Conservation (phyloP, 2,888 invertebrate species). For the Agonopterix arenella region DNA sequence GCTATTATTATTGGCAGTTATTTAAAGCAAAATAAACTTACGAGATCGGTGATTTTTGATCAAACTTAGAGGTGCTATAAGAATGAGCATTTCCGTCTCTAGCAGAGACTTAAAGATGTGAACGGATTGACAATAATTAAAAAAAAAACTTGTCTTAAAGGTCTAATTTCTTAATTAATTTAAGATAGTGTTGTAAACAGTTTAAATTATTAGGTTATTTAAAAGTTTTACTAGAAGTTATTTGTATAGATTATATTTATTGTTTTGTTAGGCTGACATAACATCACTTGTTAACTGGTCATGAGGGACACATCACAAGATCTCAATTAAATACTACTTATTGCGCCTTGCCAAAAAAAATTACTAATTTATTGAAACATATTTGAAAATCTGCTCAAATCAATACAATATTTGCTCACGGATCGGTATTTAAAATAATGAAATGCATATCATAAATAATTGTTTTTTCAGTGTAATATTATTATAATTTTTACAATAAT, state of each 20-base stretch:
- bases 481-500: too few relatives aligned
- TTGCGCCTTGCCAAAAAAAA: slow-evolving; percentile 67
- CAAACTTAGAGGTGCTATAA: background rate
- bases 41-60: background rate
- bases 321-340: slow-evolving; percentile 62
- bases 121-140: background rate
- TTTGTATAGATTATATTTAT: slow-evolving; percentile 27
- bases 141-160: background rate
- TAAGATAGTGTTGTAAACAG: background rate
- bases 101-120: background rate
- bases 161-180: background rate
- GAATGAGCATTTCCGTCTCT: background rate
- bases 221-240: slow-evolving; percentile 1
- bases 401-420: slow-evolving; percentile 38
- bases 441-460: slow-evolving; percentile 1
- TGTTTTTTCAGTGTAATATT: too few relatives aligned
- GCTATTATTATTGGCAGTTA: background rate
- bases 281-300: slow-evolving; percentile 61
- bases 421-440: slow-evolving; percentile 12
- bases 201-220: slow-evolving; percentile 3
- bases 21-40: background rate
- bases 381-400: slow-evolving; percentile 42
- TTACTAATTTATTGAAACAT: slow-evolving; percentile 21
- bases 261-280: slow-evolving; percentile 22
- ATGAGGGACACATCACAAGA: slow-evolving; percentile 52